These are phyloP conservation scores for Dryocosmus kuriphilus DNA, from an alignment of 2,888 invertebrate species.

Conservation along the genomic window DNA sequence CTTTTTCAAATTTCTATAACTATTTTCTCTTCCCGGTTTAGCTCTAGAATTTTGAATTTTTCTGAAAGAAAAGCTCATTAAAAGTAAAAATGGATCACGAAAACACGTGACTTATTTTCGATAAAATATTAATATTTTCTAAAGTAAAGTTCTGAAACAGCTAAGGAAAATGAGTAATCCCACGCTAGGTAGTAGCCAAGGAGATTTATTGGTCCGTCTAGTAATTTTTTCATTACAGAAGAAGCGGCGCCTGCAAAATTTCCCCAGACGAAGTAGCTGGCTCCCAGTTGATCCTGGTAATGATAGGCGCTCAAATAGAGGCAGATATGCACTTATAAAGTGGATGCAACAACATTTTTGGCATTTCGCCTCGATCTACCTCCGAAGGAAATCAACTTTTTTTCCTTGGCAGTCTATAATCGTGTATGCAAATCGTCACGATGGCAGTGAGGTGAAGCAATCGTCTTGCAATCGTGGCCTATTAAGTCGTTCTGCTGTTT, in stretches of 20 bases:
- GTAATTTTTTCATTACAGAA: not conserved
- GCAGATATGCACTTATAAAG: slow-evolving; percentile 50
- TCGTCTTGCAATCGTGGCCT: slow-evolving; percentile 70
- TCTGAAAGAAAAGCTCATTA: not conserved
- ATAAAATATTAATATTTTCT: not conserved
- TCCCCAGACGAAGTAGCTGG: slow-evolving; percentile 30
- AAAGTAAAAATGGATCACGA: too few relatives aligned
- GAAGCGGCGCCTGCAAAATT: slow-evolving; percentile 27
- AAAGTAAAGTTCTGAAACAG: not conserved
- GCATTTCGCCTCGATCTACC: slow-evolving; percentile 67
- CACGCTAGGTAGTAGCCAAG: not conserved
- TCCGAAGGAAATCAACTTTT: slow-evolving; percentile 66
- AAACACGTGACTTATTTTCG: too few relatives aligned
- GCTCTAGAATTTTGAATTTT: not conserved
- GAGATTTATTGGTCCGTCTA: not conserved
- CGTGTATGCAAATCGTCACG: slow-evolving; percentile 77
- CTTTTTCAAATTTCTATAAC: too few relatives aligned
- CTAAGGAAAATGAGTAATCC: not conserved
- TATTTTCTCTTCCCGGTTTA: too few relatives aligned
- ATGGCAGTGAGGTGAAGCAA: slow-evolving; percentile 72
- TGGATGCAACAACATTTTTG: slow-evolving; percentile 67
- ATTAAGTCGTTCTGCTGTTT: slow-evolving; percentile 77
- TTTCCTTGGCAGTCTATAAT: slow-evolving; percentile 72
- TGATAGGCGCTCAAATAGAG: slow-evolving; percentile 49
- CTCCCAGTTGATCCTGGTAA: slow-evolving; percentile 48